Evolutionary conservation across 2,888 invertebrate genomes (phyloP).

Genomic region (Biston betularia): DNA sequence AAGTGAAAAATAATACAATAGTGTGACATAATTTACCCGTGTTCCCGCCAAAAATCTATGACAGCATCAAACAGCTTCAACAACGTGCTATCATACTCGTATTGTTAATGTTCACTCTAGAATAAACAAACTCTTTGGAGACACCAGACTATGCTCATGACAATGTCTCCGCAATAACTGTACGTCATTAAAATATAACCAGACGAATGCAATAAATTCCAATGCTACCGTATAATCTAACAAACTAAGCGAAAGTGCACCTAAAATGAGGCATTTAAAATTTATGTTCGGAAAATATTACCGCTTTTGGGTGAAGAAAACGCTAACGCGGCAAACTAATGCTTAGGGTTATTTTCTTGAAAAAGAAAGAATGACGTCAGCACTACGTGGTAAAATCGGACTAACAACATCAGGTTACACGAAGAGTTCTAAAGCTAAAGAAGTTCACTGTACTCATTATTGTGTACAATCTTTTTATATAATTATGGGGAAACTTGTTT

Average conservation of each 20-base stretch:
- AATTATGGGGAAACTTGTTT: no score
- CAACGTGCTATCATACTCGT: no score
- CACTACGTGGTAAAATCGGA: conserved; percentile 10
- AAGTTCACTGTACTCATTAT: no score
- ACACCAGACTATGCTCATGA: conserved; percentile 13
- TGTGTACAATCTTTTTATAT: no score
- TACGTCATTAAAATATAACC: conserved; percentile 54
- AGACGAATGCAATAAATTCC: conserved; percentile 68
- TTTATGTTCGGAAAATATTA: conserved; percentile 80
- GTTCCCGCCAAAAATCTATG: no score
- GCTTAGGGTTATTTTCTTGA: conserved; percentile 67
- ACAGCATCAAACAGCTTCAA: no score
- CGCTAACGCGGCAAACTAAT: conserved; percentile 73
- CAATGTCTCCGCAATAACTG: conserved; percentile 38
- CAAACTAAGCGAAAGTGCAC: conserved; percentile 75
- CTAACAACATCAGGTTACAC: no score
- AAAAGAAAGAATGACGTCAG: conserved; percentile 61
- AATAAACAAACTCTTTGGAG: no score
- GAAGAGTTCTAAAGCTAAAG: neutral
- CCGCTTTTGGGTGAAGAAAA: conserved; percentile 67
- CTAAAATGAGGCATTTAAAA: conserved; percentile 76
- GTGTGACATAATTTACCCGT: no score
- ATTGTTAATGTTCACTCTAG: no score
- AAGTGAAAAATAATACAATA: no score
- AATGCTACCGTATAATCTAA: conserved; percentile 66